Evolutionary conservation across 2,113 vertebrate genomes (phyloP), one percentile per base, ranked within the genome.

Genomic region (Syrrhaptes paradoxus): DNA sequence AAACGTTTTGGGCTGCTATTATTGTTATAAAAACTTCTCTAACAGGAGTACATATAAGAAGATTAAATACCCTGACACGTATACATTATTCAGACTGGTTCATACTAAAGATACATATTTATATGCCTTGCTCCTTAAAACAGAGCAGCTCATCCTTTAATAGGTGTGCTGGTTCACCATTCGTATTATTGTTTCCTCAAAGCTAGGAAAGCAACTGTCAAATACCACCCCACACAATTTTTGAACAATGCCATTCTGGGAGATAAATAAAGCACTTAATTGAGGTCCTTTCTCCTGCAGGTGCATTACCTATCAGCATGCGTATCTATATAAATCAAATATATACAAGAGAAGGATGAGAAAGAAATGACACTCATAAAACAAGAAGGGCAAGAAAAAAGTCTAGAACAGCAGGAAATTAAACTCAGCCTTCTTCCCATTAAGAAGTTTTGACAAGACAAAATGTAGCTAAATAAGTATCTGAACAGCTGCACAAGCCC

Each of bases 391-490:
- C 9, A 10, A 77, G 83, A 65, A 93, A 65, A 86, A 90, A 94
- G 45, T 70, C 41, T 73, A 45, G 38, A 96, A 92, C 84, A 94
- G 87, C 88, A 97, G 90, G 89, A 97, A 91, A 96, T 95, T 89
- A 90, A 97, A 96, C 61, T 91, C 29, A 51, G 92, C 29, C 65
- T 95, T 90, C 61, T 71, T 90, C 74, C 90, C 72, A 84, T 93
- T 93, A 97, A 75, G 84, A 92, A 88, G 66, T 77, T 96, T 67
- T 92, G 95, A 96, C 74, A 94, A 94, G 85, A 91, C n/a, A 78
- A 92, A 89, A 90, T 31, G 31, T 25, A 85, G 73, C 54, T 84
- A 70, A 93, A 24, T 66, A 83, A 85, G 61, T 52, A 59, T 93
- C 58, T 89, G 57, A 96, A 91, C 74, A 93, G 93, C 89, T 79